Base-by-base conservation (phyloP, 2,797 vertebrate genomes). In the Mormyrops attenuatus region DNA sequence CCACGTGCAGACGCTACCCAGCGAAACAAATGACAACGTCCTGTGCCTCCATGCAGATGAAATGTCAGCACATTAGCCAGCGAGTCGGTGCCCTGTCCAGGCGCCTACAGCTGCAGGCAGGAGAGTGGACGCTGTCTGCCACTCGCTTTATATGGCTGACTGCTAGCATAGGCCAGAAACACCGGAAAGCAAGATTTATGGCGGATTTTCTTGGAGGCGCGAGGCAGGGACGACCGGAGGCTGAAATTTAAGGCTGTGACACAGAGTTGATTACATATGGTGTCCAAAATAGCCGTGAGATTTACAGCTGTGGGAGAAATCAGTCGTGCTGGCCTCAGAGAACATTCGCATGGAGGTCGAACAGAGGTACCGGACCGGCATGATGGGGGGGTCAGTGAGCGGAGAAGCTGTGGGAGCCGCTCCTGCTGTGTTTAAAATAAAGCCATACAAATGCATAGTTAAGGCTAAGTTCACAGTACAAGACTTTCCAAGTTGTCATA, bases 121-220 rank as follows among this genome's bases (percentile, higher is more conserved):
- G 91, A 90, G 88, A 77, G 57, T 69, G 88, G 15, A 7, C 41
- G 84, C 60, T 91, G 89, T 91, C 91, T 85, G 82, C 69, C 47
- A 88, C 50, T 73, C 90, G 90, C 91, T 96, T 95, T 94, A 95
- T 90, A 88, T 89, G 90, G 89, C 91, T 90, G 90, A 93, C 92
- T 92, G 94, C 94, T 95, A 95, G 94, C 94, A 94, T 94, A 95
- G 95, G 94, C 94, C 94, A 93, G 90, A 90, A 91, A 93, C 93
- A 93, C 92, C 93, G 93, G 93, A 90, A 89, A 30, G 55, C 91
- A 89, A 93, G 94, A 96, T 95, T 96, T 95, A 96, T 90, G 91
- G 88, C 22, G 44, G 66, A 0, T 34, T 90, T 92, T 90, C 90
- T 91, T 66, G 30, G 3, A 91, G 93, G 92, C 91, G 89, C 44